A percentile compares a stretch with the other conserved stretches of the same genome.
Conservation (phyloP, 2,797 vertebrate genomes). For the Muscicapa comitata region DNA sequence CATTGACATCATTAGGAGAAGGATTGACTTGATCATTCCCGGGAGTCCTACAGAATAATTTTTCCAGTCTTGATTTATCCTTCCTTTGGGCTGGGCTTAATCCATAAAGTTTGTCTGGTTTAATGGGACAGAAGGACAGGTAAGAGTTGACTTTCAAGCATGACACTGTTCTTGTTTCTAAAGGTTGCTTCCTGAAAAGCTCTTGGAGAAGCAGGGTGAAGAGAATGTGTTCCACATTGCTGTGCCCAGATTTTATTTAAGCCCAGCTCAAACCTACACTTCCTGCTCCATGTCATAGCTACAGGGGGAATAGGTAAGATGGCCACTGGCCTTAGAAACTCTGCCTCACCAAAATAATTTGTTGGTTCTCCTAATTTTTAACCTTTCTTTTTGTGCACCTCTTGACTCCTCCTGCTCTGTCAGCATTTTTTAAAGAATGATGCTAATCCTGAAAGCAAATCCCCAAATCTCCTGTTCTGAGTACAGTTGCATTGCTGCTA, state of each 20-base stretch:
- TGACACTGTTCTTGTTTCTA: not conserved
- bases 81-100: not conserved
- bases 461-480: accelerated
- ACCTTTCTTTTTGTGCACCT: not conserved
- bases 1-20: slow-evolving; percentile 40
- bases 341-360: not conserved
- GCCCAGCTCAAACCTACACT: not conserved
- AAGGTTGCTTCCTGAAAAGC: not conserved
- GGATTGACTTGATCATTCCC: not conserved
- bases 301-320: not conserved
- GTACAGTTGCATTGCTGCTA: not conserved
- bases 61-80: slow-evolving; percentile 29
- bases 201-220: not conserved
- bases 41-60: not conserved
- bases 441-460: not conserved
- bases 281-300: not conserved
- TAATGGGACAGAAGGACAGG: not conserved
- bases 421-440: not conserved
- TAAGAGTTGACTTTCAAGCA: not conserved
- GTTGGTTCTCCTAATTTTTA: not conserved
- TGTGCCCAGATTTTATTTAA: not conserved
- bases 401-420: not conserved
- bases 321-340: not conserved
- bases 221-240: not conserved
- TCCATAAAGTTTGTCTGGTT: not conserved